Evolutionary conservation across 2,888 invertebrate genomes (phyloP).

Genomic region (Anarsia innoxiella): DNA sequence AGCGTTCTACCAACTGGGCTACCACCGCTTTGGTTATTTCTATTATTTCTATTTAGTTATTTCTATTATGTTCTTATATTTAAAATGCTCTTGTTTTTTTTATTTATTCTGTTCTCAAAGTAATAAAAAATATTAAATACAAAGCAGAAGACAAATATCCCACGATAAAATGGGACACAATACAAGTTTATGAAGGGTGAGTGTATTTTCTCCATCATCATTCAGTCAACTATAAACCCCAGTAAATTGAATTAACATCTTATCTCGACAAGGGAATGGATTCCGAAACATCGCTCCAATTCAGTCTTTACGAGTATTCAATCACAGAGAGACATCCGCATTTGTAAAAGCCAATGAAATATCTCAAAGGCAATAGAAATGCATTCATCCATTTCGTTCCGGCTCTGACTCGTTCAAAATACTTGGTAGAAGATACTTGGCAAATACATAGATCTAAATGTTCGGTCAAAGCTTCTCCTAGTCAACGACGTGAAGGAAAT

Average conservation of each 20-base stretch:
- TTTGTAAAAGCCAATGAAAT: slow-evolving; percentile 49
- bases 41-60: too few relatives aligned
- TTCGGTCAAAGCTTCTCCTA: slow-evolving; percentile 25
- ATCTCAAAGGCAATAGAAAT: slow-evolving; percentile 45
- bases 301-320: slow-evolving; percentile 23
- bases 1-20: too few relatives aligned
- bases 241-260: slow-evolving; percentile 24
- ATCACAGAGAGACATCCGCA: slow-evolving; percentile 35
- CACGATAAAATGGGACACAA: too few relatives aligned
- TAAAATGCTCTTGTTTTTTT: too few relatives aligned
- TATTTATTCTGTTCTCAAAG: too few relatives aligned
- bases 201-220: slow-evolving; percentile 1
- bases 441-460: slow-evolving; percentile 49
- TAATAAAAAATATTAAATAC: too few relatives aligned
- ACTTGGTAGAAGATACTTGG: slow-evolving; percentile 32
- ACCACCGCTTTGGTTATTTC: too few relatives aligned
- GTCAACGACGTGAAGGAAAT: slow-evolving; percentile 22
- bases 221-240: slow-evolving; percentile 10
- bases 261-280: slow-evolving; percentile 22
- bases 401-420: slow-evolving; percentile 19
- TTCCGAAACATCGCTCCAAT: slow-evolving; percentile 22
- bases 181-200: too few relatives aligned
- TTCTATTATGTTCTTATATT: too few relatives aligned
- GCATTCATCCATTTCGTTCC: slow-evolving; percentile 39
- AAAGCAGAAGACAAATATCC: too few relatives aligned